These are phyloP conservation scores for Nasonia giraulti DNA, from an alignment of 1,140 invertebrate genomes.

Conservation along the genomic window DNA sequence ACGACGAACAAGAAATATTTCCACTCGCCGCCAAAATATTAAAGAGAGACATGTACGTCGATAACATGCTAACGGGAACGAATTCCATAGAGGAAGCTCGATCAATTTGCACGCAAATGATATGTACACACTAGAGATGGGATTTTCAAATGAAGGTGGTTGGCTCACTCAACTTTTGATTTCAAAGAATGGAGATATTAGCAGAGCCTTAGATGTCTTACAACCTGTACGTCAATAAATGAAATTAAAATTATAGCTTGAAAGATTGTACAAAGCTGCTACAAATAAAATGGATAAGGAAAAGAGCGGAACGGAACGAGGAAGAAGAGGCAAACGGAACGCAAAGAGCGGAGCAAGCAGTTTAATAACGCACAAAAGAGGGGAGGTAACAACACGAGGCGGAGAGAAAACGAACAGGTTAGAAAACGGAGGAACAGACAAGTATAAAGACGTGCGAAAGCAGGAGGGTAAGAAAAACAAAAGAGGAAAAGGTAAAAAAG, in stretches of 20 bases:
- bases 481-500: too few species aligned
- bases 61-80: constrained; percentile 34
- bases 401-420: too few species aligned
- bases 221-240: constrained; percentile 49
- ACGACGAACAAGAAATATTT: constrained; percentile 18
- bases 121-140: too few species aligned
- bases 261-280: background rate
- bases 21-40: background rate
- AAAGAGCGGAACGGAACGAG: too few species aligned
- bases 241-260: background rate
- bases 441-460: too few species aligned
- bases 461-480: too few species aligned
- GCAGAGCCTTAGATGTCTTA: constrained; percentile 81
- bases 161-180: constrained; percentile 77
- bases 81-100: background rate
- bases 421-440: too few species aligned
- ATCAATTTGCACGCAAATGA: constrained; percentile 20
- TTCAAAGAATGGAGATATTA: constrained; percentile 81
- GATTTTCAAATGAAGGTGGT: constrained; percentile 84
- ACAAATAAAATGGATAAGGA: too few species aligned
- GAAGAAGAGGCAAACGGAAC: too few species aligned
- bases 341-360: too few species aligned
- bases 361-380: too few species aligned
- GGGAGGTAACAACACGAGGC: too few species aligned
- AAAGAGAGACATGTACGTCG: constrained; percentile 27